phyloP scores from a whole-genome alignment of 2,888 invertebrate genomes.

The Biston stratarius region DNA sequence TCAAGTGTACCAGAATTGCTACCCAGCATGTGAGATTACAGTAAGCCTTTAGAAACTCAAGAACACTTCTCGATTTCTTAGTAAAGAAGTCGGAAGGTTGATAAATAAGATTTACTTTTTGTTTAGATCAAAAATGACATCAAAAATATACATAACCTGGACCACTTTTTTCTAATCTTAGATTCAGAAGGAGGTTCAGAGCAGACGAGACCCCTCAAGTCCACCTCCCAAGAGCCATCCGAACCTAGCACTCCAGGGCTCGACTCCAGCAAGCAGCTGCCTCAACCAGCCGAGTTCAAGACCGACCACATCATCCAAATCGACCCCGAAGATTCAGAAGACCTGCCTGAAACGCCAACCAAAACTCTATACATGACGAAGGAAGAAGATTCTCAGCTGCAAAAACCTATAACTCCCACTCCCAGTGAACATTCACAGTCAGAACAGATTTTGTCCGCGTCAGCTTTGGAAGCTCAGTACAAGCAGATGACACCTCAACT shows the following conservation, averaged over 20 bases:
- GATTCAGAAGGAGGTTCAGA: slow-evolving; percentile 69
- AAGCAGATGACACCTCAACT: slow-evolving; percentile 40
- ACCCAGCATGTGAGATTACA: not conserved
- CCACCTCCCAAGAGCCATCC: slow-evolving; percentile 68
- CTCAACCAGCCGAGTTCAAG: slow-evolving; percentile 62
- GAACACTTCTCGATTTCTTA: no score
- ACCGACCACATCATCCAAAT: slow-evolving; percentile 61
- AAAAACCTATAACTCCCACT: slow-evolving; percentile 74
- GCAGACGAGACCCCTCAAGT: slow-evolving; percentile 65
- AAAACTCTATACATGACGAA: slow-evolving; percentile 69
- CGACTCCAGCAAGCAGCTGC: slow-evolving; percentile 56
- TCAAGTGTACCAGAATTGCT: not conserved
- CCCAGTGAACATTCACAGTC: slow-evolving; percentile 59
- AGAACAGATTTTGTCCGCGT: slow-evolving; percentile 76
- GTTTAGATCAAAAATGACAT: no score
- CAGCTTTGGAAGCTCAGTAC: slow-evolving; percentile 67
- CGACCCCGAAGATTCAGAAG: slow-evolving; percentile 63
- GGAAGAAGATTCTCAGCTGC: slow-evolving; percentile 68
- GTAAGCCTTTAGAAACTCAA: not conserved
- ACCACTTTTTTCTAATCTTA: slow-evolving; percentile 31
- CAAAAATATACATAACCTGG: no score
- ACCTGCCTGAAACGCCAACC: slow-evolving; percentile 63
- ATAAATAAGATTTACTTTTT: no score
- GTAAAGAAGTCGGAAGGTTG: no score
- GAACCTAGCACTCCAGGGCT: slow-evolving; percentile 65